Evolutionary conservation across 2,113 vertebrate species (phyloP).

Genomic region (Callocephalon fimbriatum): DNA sequence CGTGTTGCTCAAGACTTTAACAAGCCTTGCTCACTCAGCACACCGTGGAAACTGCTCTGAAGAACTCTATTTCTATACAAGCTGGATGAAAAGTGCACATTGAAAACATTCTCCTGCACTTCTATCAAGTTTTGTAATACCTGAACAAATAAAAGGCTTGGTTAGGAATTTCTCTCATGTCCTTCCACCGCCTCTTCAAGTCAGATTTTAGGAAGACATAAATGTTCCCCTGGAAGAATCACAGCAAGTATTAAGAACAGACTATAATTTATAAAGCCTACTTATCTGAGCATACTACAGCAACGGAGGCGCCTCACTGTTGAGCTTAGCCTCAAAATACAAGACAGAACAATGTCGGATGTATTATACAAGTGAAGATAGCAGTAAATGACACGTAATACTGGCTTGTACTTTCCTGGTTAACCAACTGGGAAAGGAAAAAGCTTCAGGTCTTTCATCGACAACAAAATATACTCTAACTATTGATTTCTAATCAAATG

Average conservation of each 20-base stretch:
- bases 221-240: neutral
- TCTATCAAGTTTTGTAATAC: neutral
- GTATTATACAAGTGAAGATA: neutral
- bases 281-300: neutral
- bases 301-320: neutral
- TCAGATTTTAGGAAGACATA: neutral
- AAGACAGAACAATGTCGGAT: neutral
- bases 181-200: neutral
- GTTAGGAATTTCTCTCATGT: neutral
- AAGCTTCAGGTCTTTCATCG: neutral
- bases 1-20: neutral
- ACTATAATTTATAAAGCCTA: neutral
- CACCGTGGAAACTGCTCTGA: neutral
- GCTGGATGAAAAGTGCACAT: fast-evolving
- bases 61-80: neutral
- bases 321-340: neutral
- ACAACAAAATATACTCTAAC: neutral
- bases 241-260: neutral
- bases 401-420: neutral
- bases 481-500: neutral
- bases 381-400: fast-evolving
- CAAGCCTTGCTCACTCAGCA: slow-evolving; percentile 3
- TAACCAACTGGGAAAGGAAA: neutral
- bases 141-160: neutral
- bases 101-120: neutral